Percentiles rank a stretch among this genome's conserved stretches.
Conservation (phyloP, 2,797 vertebrate genomes). For the Gallinago solitaria region DNA sequence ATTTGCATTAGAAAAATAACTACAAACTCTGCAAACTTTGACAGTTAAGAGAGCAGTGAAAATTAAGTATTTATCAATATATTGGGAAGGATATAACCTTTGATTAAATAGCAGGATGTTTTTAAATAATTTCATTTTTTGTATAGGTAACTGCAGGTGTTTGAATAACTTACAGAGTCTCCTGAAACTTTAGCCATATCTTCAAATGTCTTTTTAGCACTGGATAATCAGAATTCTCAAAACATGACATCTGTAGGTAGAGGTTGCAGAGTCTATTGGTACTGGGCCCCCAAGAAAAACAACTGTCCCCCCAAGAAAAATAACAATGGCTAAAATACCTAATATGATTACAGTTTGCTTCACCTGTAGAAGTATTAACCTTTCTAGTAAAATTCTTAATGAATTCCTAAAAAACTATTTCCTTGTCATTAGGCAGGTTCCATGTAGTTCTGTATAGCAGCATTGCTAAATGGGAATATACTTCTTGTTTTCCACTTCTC, state of each 20-base stretch:
- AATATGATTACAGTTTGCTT: background rate
- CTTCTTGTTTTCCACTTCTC: background rate
- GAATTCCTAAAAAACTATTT: background rate
- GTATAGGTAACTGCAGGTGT: background rate
- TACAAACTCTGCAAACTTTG: background rate
- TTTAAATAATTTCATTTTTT: background rate
- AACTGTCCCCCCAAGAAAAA: background rate
- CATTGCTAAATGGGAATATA: background rate
- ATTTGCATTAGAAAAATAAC: background rate
- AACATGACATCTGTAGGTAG: background rate
- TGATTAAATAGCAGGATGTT: background rate
- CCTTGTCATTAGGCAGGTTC: background rate
- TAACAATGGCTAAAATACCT: background rate
- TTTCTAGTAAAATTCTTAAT: background rate
- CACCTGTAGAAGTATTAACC: background rate
- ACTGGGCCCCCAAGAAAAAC: background rate
- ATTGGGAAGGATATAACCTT: background rate
- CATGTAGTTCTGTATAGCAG: background rate
- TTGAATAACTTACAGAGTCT: background rate
- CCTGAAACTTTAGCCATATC: background rate
- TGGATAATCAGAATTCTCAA: background rate
- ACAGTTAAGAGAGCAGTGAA: background rate
- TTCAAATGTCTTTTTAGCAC: background rate
- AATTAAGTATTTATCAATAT: background rate
- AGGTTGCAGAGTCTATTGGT: background rate